Evolutionary conservation across 2,797 vertebrate species (phyloP).

Genomic region (Coluber constrictor): DNA sequence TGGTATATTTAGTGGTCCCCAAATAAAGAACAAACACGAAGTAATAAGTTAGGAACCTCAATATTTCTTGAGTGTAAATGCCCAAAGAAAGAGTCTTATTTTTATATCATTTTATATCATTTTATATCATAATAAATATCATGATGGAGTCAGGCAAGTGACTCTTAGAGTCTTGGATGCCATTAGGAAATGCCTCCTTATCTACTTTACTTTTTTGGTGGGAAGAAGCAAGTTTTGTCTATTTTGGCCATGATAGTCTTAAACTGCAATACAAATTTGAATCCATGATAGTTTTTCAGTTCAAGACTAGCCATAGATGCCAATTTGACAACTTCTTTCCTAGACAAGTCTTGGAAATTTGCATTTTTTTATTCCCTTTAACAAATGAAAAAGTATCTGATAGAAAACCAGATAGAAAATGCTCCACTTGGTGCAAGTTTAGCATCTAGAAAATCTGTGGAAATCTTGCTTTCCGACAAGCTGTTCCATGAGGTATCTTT

Average conservation of each 20-base stretch:
- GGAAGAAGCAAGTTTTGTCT: neutral
- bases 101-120: neutral
- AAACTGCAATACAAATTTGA: neutral
- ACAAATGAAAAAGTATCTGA: conserved; percentile 22
- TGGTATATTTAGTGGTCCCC: neutral
- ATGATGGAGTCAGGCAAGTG: neutral
- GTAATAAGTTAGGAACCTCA: neutral
- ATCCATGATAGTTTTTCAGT: neutral
- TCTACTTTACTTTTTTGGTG: neutral
- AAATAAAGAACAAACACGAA: neutral
- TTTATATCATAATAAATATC: too few species aligned
- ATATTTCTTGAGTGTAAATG: neutral
- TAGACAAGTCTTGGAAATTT: neutral
- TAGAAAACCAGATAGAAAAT: conserved; percentile 41
- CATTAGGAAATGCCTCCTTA: neutral
- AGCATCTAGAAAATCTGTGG: conserved; percentile 45
- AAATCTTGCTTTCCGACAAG: conserved; percentile 50
- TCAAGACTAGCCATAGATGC: neutral
- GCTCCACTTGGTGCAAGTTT: conserved; percentile 33
- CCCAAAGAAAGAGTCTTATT: neutral
- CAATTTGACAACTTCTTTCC: neutral
- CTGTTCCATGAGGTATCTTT: conserved; percentile 50
- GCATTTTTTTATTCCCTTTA: conserved; percentile 2
- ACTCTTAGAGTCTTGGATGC: neutral
- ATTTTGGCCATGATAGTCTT: neutral